These are phyloP conservation scores for Oncorhynchus mykiss DNA, from an alignment of 2,113 vertebrate species.

Conservation along the genomic window DNA sequence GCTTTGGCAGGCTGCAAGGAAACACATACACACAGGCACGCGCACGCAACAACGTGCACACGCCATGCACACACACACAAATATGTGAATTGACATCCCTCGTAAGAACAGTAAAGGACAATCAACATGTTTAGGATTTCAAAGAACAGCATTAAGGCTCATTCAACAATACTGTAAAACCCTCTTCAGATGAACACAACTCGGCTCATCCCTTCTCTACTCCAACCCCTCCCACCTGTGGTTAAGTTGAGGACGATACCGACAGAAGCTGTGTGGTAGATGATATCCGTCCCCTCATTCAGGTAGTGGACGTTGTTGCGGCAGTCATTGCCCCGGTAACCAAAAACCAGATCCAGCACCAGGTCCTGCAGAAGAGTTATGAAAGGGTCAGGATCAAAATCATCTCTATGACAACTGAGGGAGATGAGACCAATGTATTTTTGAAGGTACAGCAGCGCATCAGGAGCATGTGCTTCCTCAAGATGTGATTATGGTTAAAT, in stretches of 20 bases:
- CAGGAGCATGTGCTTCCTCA: background rate
- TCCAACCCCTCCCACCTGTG: slow-evolving; percentile 78
- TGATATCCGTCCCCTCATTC: slow-evolving; percentile 95
- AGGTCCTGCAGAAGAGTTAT: slow-evolving; percentile 82
- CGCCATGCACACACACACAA: background rate
- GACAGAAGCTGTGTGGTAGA: slow-evolving; percentile 95
- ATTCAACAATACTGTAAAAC: background rate
- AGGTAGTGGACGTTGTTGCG: slow-evolving; percentile 98
- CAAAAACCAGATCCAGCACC: slow-evolving; percentile 94
- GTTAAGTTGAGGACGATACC: slow-evolving; percentile 93
- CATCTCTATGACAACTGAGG: slow-evolving; percentile 59
- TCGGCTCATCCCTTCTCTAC: background rate
- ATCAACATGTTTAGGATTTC: too few relatives aligned
- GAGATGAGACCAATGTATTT: background rate
- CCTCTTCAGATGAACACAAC: too few relatives aligned
- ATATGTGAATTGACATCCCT: too few relatives aligned
- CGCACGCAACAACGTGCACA: background rate
- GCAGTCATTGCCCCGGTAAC: slow-evolving; percentile 96
- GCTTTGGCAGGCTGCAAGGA: slow-evolving; percentile 87
- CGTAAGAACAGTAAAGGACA: too few relatives aligned
- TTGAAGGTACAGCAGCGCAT: slow-evolving; percentile 20
- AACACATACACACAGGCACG: slow-evolving; percentile 20
- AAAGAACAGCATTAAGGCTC: too few relatives aligned
- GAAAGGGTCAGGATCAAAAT: slow-evolving; percentile 54
- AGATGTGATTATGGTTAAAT: slow-evolving; percentile 51